These are phyloP conservation scores for Cheirogaleus major DNA, from an alignment of 2,797 vertebrate species.

Conservation along the genomic window DNA sequence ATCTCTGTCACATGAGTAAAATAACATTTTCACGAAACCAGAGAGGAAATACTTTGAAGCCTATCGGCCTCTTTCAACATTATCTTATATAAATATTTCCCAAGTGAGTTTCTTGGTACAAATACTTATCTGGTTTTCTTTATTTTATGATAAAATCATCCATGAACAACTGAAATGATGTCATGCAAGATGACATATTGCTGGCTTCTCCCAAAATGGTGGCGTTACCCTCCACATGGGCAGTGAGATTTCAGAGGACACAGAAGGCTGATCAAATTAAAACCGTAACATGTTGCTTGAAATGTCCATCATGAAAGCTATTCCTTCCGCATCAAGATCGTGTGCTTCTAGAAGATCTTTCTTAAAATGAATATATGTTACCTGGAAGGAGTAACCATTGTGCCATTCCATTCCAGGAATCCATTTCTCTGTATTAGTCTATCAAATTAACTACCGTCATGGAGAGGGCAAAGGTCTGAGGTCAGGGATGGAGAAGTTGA, in stretches of 20 bases:
- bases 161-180: constrained; percentile 12
- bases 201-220: background rate
- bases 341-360: background rate
- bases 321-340: background rate
- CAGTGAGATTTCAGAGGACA: background rate
- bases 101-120: background rate
- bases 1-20: background rate
- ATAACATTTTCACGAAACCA: background rate
- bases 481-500: background rate
- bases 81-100: background rate
- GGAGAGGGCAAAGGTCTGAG: background rate
- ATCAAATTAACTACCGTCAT: background rate
- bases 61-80: background rate
- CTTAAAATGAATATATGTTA: background rate
- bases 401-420: background rate
- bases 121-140: constrained; percentile 42
- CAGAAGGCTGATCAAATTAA: background rate
- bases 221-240: background rate
- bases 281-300: background rate
- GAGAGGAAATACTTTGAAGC: background rate
- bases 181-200: background rate
- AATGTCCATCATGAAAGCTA: background rate
- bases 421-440: background rate
- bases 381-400: fast-evolving
- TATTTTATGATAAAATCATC: background rate